Percentiles rank a stretch among this genome's conserved stretches.
Evolutionary conservation across 2,888 invertebrate species (phyloP).

Genomic region (Lathronympha strigana): DNA sequence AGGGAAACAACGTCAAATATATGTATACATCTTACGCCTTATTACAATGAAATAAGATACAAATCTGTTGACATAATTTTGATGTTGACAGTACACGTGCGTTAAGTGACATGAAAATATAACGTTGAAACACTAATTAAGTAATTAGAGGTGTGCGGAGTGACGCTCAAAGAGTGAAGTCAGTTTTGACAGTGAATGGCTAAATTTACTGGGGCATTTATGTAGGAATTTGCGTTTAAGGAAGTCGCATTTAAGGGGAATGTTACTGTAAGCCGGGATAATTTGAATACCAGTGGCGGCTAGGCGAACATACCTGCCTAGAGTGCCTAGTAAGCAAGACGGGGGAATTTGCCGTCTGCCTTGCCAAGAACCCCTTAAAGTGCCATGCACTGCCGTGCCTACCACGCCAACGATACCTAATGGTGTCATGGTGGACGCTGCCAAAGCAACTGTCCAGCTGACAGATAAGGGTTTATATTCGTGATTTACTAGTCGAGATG

Average conservation of each 20-base stretch:
- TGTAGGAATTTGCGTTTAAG: neutral
- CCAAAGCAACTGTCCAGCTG: no score
- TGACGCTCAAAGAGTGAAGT: neutral
- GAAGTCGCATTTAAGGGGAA: neutral
- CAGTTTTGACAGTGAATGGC: neutral
- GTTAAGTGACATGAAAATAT: constrained; percentile 24
- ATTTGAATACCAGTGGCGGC: no score
- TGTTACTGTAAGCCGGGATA: neutral
- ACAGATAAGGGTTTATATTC: no score
- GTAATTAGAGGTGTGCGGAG: constrained; percentile 22
- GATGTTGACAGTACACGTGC: neutral
- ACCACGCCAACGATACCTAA: no score
- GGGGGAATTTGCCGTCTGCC: no score
- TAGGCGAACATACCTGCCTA: no score
- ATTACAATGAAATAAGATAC: neutral
- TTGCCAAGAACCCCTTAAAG: no score
- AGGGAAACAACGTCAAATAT: neutral
- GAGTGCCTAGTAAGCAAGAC: no score
- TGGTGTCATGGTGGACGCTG: no score
- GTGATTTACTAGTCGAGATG: no score
- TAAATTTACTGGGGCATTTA: neutral
- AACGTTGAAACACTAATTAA: constrained; percentile 1
- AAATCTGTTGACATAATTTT: neutral
- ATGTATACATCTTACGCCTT: neutral
- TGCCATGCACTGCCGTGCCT: no score